Percentiles rank a stretch among this genome's conserved stretches.
Evolutionary conservation across 2,113 vertebrate species (phyloP).

Genomic region (Clarias gariepinus): DNA sequence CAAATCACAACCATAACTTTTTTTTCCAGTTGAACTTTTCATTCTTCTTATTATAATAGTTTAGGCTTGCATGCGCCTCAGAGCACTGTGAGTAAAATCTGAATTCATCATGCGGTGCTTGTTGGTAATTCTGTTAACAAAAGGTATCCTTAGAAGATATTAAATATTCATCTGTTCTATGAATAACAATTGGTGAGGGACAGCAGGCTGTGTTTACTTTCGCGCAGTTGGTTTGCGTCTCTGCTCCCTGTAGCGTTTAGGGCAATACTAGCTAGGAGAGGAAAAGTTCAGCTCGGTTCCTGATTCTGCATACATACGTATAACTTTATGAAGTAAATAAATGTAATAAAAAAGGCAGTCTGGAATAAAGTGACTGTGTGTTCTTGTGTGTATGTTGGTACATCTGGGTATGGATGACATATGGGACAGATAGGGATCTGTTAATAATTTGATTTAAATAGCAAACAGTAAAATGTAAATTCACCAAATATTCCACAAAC

Average conservation of each 20-base stretch:
- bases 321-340: conserved; percentile 26
- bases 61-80: neutral
- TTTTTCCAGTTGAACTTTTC: neutral
- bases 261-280: conserved; percentile 2
- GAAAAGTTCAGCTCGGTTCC: conserved; percentile 33
- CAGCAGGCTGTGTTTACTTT: conserved; percentile 57
- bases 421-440: neutral
- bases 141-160: conserved; percentile 64
- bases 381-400: too few relatives aligned
- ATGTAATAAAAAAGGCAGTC: neutral
- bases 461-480: neutral
- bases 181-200: conserved; percentile 76
- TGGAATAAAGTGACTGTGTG: neutral
- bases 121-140: conserved; percentile 81
- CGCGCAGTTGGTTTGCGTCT: conserved; percentile 37
- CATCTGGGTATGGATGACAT: neutral
- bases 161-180: conserved; percentile 68
- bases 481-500: neutral
- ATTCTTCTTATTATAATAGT: neutral
- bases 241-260: conserved; percentile 24
- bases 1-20: neutral
- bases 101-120: conserved; percentile 74
- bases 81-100: conserved; percentile 59
- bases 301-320: neutral
- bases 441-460: neutral